These are phyloP conservation scores for Agrilus cyanescens DNA, from an alignment of 2,888 invertebrate species.

Conservation along the genomic window DNA sequence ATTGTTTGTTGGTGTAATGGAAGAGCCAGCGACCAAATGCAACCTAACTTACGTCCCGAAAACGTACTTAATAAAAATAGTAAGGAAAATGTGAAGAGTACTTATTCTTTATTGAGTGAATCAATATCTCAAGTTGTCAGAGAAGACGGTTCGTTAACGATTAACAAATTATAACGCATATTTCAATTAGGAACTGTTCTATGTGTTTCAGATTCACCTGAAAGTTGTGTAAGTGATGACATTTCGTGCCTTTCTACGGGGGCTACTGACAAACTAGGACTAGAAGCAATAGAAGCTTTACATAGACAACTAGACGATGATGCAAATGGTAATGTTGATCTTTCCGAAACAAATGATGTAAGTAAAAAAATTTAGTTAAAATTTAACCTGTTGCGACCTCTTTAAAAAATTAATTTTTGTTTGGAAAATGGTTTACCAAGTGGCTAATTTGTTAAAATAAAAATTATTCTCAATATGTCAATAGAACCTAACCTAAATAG, in stretches of 20 bases:
- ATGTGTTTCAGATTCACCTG: constrained; percentile 25
- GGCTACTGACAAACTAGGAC: constrained; percentile 70
- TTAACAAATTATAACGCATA: background rate
- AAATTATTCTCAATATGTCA: no score
- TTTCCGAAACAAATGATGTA: constrained; percentile 95
- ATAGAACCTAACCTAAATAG: no score
- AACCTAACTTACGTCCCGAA: no score
- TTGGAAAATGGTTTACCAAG: no score
- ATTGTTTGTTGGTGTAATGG: constrained; percentile 25
- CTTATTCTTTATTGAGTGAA: constrained; percentile 41
- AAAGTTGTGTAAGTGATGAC: constrained; percentile 54
- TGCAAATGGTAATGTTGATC: constrained; percentile 93
- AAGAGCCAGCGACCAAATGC: constrained; percentile 10
- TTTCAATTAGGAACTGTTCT: background rate
- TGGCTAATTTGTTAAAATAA: no score
- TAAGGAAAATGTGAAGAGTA: constrained; percentile 26
- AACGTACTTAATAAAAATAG: background rate
- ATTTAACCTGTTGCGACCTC: constrained; percentile 7
- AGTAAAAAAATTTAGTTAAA: constrained; percentile 29
- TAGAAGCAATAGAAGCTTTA: constrained; percentile 85
- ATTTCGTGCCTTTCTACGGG: constrained; percentile 58
- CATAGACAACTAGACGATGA: constrained; percentile 96
- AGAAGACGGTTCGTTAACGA: constrained; percentile 41
- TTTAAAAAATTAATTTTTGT: no score
- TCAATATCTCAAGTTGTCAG: constrained; percentile 46